Conservation (phyloP, 1,140 invertebrate genomes). For the Radopholus similis region DNA sequence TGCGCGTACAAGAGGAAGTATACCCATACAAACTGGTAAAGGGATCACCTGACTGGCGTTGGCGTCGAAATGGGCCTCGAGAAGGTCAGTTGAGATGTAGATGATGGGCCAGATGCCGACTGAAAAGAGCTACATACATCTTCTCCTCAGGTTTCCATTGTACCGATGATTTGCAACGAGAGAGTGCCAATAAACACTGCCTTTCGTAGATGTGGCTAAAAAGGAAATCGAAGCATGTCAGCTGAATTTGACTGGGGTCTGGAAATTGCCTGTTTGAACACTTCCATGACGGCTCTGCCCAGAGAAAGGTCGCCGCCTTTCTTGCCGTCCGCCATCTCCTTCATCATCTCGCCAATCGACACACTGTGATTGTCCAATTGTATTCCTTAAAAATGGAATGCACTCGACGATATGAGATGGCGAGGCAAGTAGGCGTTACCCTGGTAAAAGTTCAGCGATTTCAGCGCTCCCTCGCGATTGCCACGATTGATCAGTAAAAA, state of each 20-base stretch:
- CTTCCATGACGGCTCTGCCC: constrained; percentile 30
- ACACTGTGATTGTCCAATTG: constrained; percentile 23
- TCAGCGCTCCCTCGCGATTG: constrained; percentile 35
- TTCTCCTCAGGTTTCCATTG: not conserved
- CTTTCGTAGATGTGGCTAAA: constrained; percentile 39
- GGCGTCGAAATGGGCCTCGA: constrained; percentile 45
- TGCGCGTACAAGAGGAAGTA: constrained; percentile 16
- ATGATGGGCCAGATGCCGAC: constrained; percentile 55
- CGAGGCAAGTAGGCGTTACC: constrained; percentile 14
- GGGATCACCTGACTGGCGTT: constrained; percentile 32
- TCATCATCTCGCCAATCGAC: constrained; percentile 46
- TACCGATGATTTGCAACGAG: constrained; percentile 27
- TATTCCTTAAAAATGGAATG: not conserved
- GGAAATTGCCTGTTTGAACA: constrained; percentile 14
- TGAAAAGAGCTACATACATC: constrained; percentile 11
- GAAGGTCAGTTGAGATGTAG: constrained; percentile 49
- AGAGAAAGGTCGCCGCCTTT: constrained; percentile 23
- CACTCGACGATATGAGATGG: not conserved
- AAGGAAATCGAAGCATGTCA: not conserved
- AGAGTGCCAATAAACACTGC: constrained; percentile 44
- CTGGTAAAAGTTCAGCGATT: constrained; percentile 39
- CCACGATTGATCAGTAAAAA: constrained; percentile 43
- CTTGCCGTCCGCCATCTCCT: constrained; percentile 28
- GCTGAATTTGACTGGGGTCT: too few relatives aligned
- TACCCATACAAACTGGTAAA: constrained; percentile 1